Conservation (phyloP, 2,888 invertebrate species). For the Suillia variegata region DNA sequence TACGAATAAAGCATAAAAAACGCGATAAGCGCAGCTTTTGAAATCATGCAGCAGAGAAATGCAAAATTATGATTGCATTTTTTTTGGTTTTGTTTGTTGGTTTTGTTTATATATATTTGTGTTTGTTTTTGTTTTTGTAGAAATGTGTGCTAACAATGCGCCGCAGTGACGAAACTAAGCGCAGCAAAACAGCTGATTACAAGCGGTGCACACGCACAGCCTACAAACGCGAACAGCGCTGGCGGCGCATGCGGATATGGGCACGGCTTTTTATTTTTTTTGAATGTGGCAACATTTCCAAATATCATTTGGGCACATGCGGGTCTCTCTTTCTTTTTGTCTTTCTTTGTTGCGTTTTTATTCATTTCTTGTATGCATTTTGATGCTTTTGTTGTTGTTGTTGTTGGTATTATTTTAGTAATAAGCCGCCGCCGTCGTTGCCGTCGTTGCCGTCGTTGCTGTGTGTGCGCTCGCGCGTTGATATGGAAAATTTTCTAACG, state of each 20-base stretch:
- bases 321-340: neutral
- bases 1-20: neutral
- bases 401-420: neutral
- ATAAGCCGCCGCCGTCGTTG: too few relatives aligned
- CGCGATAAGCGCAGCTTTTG: neutral
- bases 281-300: neutral
- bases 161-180: neutral
- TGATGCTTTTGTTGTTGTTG: neutral
- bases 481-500: neutral
- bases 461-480: too few relatives aligned
- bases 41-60: neutral
- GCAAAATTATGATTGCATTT: slow-evolving; percentile 1
- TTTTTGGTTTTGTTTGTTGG: neutral
- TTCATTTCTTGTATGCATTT: neutral
- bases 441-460: too few relatives aligned
- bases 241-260: neutral
- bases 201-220: neutral
- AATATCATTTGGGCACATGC: neutral
- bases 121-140: neutral
- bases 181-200: neutral
- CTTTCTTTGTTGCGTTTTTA: neutral
- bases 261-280: neutral
- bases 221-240: too few relatives aligned
- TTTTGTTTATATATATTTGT: neutral
- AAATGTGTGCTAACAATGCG: neutral